Evolutionary conservation across 2,888 invertebrate species (phyloP).

Genomic region (Ophion ventricosus): DNA sequence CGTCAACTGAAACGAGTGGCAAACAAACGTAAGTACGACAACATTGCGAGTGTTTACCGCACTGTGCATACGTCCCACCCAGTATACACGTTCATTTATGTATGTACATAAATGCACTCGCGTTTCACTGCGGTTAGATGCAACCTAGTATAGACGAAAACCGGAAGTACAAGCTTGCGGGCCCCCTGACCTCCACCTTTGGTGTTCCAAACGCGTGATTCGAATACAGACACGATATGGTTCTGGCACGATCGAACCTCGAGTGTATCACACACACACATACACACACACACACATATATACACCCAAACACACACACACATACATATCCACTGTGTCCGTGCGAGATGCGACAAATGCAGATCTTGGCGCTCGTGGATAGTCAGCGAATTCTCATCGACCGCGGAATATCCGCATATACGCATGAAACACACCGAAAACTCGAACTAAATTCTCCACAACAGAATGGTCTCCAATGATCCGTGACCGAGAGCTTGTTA

Average conservation of each 20-base stretch:
- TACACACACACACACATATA: not conserved
- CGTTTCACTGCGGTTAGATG: slow-evolving; percentile 30
- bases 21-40: no score
- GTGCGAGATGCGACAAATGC: slow-evolving; percentile 39
- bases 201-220: slow-evolving; percentile 51
- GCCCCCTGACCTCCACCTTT: slow-evolving; percentile 43
- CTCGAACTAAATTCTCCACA: slow-evolving; percentile 20
- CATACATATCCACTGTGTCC: not conserved
- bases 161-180: slow-evolving; percentile 39
- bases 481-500: no score
- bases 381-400: slow-evolving; percentile 38
- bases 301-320: slow-evolving; percentile 11
- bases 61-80: no score
- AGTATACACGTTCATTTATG: no score
- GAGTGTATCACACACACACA: slow-evolving; percentile 23
- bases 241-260: slow-evolving; percentile 46
- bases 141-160: slow-evolving; percentile 17
- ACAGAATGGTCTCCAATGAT: not conserved
- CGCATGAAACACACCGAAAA: slow-evolving; percentile 17
- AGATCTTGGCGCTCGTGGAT: slow-evolving; percentile 45
- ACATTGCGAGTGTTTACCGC: no score
- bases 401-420: slow-evolving; percentile 4
- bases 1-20: no score
- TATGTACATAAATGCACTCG: not conserved
- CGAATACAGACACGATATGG: slow-evolving; percentile 31